Percentiles rank a stretch among this genome's conserved stretches.
These are phyloP conservation scores for Ictalurus punctatus DNA, from an alignment of 2,113 vertebrate genomes.

Conservation along the genomic window DNA sequence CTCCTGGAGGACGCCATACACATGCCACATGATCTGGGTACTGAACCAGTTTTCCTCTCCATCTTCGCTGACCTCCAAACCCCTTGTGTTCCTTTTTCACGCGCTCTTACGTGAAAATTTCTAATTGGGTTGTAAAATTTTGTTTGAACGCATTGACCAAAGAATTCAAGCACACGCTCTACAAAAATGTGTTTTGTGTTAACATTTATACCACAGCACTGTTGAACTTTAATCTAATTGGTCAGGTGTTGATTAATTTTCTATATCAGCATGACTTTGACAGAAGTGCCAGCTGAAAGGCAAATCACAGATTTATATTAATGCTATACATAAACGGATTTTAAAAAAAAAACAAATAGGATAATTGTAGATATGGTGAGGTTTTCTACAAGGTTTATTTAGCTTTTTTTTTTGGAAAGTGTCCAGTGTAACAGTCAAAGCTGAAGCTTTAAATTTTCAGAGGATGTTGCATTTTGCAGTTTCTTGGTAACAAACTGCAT, in stretches of 20 bases:
- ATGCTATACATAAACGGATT: not conserved
- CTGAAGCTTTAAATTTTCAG: not conserved
- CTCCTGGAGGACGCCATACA: slow-evolving; percentile 77
- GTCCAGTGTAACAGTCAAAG: too few species aligned
- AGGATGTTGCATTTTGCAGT: not conserved
- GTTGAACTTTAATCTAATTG: not conserved
- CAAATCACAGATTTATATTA: not conserved
- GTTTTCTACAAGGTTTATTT: not conserved
- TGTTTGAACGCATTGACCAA: not conserved
- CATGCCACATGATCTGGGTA: slow-evolving; percentile 71
- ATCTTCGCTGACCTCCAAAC: slow-evolving; percentile 22
- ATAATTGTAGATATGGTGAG: not conserved
- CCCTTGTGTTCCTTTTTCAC: not conserved
- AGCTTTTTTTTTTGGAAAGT: too few species aligned
- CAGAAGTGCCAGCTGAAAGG: not conserved
- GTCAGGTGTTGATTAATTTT: not conserved
- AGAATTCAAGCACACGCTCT: not conserved
- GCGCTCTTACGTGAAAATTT: not conserved
- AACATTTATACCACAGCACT: not conserved
- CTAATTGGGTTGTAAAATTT: not conserved
- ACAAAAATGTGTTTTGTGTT: not conserved
- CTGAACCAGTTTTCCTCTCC: slow-evolving; percentile 46
- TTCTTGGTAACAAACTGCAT: not conserved
- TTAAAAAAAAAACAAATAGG: not conserved
- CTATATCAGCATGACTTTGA: not conserved